Evolutionary conservation across 2,797 vertebrate species (phyloP).

Genomic region (Aldrovandia affinis): DNA sequence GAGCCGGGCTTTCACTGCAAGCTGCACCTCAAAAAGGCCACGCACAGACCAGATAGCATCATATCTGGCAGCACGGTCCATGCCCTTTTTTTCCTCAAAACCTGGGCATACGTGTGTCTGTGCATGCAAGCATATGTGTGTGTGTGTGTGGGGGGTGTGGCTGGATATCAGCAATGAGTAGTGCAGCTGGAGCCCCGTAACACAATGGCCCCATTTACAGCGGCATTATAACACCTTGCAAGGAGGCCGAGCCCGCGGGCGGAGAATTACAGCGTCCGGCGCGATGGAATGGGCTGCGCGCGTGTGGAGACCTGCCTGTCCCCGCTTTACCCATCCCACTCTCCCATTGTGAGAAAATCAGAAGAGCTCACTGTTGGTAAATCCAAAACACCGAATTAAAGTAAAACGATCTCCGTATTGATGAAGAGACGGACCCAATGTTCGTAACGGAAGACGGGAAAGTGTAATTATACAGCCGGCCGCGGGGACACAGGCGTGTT

Average conservation of each 20-base stretch:
- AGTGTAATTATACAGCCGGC: no score
- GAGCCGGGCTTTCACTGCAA: neutral
- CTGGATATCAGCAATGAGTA: no score
- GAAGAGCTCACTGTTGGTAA: no score
- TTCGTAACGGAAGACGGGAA: no score
- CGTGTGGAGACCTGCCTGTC: neutral
- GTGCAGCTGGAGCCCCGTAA: neutral
- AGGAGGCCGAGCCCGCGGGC: neutral
- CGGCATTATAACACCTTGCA: neutral
- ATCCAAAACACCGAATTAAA: no score
- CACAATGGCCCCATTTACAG: neutral
- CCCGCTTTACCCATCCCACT: neutral
- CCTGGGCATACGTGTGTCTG: no score
- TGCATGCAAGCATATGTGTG: neutral
- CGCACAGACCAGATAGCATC: neutral
- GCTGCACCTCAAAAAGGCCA: neutral
- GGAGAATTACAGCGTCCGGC: neutral
- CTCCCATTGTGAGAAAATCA: no score
- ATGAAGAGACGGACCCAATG: no score
- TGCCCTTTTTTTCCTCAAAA: no score
- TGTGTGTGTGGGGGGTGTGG: neutral
- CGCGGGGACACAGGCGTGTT: no score
- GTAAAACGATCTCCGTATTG: no score
- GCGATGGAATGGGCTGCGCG: neutral
- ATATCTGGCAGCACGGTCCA: neutral